A percentile compares a stretch with the other conserved stretches of the same genome.
phyloP scores from a whole-genome alignment of 2,888 invertebrate species.

The Apotomis betuletana region DNA sequence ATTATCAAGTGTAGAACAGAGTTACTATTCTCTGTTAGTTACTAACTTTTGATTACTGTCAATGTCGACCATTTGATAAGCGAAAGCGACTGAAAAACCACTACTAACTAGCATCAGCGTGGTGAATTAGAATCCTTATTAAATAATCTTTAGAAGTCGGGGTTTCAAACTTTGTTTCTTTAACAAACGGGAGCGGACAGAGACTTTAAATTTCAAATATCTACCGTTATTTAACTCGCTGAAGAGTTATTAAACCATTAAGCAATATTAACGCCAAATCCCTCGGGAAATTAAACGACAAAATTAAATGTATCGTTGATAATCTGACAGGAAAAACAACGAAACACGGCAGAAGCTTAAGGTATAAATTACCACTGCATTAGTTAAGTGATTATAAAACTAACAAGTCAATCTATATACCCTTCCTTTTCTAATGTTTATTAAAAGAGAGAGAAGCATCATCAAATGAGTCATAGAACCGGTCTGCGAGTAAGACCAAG shows the following conservation, averaged over 20 bases:
- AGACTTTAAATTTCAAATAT: neutral
- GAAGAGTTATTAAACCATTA: neutral
- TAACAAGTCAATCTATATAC: constrained; percentile 17
- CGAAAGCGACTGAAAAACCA: too few species aligned
- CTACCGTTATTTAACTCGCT: neutral
- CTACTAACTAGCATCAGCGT: too few species aligned
- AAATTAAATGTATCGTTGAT: neutral
- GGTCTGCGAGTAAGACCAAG: constrained; percentile 5
- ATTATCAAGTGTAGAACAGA: too few species aligned
- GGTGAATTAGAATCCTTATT: too few species aligned
- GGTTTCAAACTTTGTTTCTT: neutral
- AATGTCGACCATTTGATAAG: too few species aligned
- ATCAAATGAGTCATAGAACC: constrained; percentile 18
- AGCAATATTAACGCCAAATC: constrained; percentile 6
- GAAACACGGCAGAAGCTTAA: constrained; percentile 1
- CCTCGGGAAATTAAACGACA: constrained; percentile 4
- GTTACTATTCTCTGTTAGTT: too few species aligned
- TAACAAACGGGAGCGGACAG: neutral
- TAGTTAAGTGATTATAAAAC: constrained; percentile 21
- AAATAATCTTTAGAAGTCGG: too few species aligned
- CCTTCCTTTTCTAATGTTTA: neutral
- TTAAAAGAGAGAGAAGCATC: constrained; percentile 3
- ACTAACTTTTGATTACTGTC: too few species aligned
- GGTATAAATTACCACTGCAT: neutral
- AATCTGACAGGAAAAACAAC: constrained; percentile 3